A percentile compares a stretch with the other conserved stretches of the same genome.
Conservation (phyloP, 2,888 invertebrate genomes). For the Sinopyrophorus schimmeli region DNA sequence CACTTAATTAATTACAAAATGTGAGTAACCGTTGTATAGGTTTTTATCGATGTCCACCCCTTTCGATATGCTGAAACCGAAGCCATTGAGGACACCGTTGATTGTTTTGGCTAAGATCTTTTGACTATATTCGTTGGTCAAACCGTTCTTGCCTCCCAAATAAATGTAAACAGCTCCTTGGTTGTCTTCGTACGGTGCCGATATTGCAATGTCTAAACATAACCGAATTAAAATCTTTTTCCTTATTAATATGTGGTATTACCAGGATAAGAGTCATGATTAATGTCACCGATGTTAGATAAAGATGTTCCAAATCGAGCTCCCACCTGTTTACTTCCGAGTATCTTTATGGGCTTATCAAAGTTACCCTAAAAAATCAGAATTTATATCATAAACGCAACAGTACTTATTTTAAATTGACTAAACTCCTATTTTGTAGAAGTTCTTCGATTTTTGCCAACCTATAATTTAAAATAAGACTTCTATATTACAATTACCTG, state of each 20-base stretch:
- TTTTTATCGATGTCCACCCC: constrained; percentile 65
- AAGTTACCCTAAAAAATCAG: constrained; percentile 32
- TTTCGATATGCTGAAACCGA: constrained; percentile 65
- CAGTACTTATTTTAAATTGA: background rate
- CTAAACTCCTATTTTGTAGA: background rate
- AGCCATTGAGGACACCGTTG: constrained; percentile 51
- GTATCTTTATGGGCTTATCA: constrained; percentile 19
- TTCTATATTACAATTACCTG: constrained; percentile 47
- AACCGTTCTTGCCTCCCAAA: constrained; percentile 58
- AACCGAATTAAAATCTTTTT: background rate
- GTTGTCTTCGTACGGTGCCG: constrained; percentile 66
- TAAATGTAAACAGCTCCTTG: constrained; percentile 69
- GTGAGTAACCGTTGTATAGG: constrained; percentile 60
- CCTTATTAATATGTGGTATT: background rate
- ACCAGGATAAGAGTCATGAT: constrained; percentile 69
- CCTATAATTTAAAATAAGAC: no score
- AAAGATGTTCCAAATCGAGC: constrained; percentile 64
- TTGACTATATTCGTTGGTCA: constrained; percentile 54
- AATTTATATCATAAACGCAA: background rate
- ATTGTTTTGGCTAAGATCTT: constrained; percentile 57
- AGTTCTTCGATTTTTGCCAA: background rate
- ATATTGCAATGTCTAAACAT: constrained; percentile 63
- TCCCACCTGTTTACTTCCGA: constrained; percentile 38
- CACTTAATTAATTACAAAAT: background rate
- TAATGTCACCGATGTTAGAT: constrained; percentile 66